Percentiles rank a stretch among this genome's conserved stretches.
Conservation (phyloP, 30 jellyfish, hydroid and myxozoan species). For the Rhopilema esculentum region DNA sequence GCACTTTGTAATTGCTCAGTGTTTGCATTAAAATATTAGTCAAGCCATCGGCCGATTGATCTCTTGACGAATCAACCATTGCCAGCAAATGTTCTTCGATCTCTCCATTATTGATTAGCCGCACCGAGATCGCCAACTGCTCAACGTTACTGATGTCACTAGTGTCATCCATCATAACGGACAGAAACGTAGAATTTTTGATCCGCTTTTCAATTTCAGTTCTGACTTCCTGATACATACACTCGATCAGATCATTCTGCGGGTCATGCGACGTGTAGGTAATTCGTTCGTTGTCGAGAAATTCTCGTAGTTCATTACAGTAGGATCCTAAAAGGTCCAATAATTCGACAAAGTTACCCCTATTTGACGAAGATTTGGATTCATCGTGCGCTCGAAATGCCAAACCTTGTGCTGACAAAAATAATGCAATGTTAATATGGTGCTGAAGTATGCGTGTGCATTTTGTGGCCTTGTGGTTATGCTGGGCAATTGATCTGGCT, state of each 20-base stretch:
- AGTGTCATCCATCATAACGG: too few species aligned
- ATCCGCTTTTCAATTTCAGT: slow-evolving; percentile 26
- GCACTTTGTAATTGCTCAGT: background rate
- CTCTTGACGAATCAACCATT: too few species aligned
- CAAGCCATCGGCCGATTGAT: slow-evolving; percentile 28
- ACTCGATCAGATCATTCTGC: slow-evolving; percentile 4
- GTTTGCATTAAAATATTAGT: slow-evolving; percentile 3
- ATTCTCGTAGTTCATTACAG: slow-evolving; percentile 1
- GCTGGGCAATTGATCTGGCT: slow-evolving; percentile 31
- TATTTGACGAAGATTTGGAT: slow-evolving; percentile 39
- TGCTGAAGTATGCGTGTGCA: slow-evolving; percentile 22
- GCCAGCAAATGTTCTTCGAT: too few species aligned
- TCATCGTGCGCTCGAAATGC: too few species aligned
- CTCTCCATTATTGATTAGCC: too few species aligned
- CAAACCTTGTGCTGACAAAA: too few species aligned
- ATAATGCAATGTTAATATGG: slow-evolving; percentile 46
- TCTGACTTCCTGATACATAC: slow-evolving; percentile 15
- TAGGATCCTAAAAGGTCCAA: slow-evolving; percentile 17
- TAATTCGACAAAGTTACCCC: slow-evolving; percentile 38
- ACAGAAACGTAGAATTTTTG: background rate
- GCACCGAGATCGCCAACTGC: too few species aligned
- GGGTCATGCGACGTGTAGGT: slow-evolving; percentile 28
- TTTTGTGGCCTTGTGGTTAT: slow-evolving; percentile 42
- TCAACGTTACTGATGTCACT: too few species aligned
- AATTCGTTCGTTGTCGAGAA: background rate